Evolutionary conservation across 2,797 vertebrate genomes (phyloP), one percentile per base, ranked within the genome.

Genomic region (Pseudotriccus pelzelni): DNA sequence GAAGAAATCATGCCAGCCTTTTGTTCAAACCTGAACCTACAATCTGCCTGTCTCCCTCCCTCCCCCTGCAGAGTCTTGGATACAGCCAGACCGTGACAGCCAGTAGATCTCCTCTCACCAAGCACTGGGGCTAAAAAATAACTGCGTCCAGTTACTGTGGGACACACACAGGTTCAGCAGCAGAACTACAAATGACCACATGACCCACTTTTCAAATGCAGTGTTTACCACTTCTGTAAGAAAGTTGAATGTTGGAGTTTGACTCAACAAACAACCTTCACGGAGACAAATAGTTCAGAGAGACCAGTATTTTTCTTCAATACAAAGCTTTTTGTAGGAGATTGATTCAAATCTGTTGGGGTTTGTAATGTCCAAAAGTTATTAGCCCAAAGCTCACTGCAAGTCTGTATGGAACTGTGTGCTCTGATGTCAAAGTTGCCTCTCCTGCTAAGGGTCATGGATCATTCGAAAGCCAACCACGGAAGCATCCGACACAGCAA

Each of bases 141-240:
- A 6, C 28, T 14, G 9, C 5, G 58, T 36, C 14, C 24, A 14
- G 25, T n/a, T 50, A 28, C 43, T 27, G 17, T n/a, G 25, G 34
- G 63, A 66, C 2, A n/a, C 10, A 22, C 4, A 13, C 3, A 69
- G 20, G 36, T 17, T 41, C 34, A 72, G 44, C 39, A 46, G n/a
- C 1, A 82, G 44, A 52, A 17, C 30, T 63, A 13, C 32, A 43
- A 80, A 1, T 0, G 0, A 63, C 13, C 49, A 46, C 25, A 16
- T 0, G 0, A 59, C 4, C 7, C 6, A 1, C 14, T 70, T 67
- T 67, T 39, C 44, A 81, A 12, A n/a, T 12, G 28, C 0, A n/a
- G 12, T 12, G 0, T 34, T 37, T 41, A 52, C 12, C 3, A 4
- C 14, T 72, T 64, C 55, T 37, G 62, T 16, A 52, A 52, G 50